phyloP scores from a whole-genome alignment of 2,797 vertebrate species.

The Emys orbicularis region DNA sequence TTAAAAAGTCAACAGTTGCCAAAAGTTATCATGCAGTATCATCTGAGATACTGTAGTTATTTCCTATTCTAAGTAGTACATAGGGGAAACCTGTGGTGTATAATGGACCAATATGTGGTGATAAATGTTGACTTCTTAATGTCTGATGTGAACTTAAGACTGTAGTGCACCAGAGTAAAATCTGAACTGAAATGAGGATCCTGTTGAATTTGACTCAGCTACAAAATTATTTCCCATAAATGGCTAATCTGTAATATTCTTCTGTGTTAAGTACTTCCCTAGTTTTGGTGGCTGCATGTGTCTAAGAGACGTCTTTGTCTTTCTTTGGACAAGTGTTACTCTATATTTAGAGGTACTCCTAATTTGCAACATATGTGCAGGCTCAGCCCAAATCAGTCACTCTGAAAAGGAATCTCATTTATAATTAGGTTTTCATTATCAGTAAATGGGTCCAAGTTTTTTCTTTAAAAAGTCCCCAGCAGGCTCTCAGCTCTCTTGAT shows the following conservation, averaged over 20 bases:
- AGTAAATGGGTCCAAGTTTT: background rate
- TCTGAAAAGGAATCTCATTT: background rate
- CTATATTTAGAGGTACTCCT: background rate
- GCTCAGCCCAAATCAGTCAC: background rate
- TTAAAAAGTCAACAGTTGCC: slow-evolving; percentile 56
- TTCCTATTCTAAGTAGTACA: slow-evolving; percentile 7
- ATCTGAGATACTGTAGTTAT: background rate
- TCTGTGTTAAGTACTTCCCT: background rate
- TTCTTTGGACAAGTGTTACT: background rate
- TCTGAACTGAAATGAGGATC: background rate
- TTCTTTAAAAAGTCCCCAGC: background rate
- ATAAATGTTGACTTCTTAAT: background rate
- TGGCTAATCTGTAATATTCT: background rate
- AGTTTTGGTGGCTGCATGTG: background rate
- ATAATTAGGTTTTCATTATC: background rate
- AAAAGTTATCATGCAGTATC: background rate
- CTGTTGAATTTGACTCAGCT: background rate
- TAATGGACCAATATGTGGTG: background rate
- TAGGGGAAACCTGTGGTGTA: background rate
- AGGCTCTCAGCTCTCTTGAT: background rate
- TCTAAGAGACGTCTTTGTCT: background rate
- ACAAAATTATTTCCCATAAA: slow-evolving; percentile 1
- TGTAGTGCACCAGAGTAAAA: background rate
- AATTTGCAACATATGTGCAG: background rate
- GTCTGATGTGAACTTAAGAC: background rate